Percentiles rank a stretch among this genome's conserved stretches.
phyloP scores from a whole-genome alignment of 2,888 invertebrate genomes.

The Dascillus cervinus region DNA sequence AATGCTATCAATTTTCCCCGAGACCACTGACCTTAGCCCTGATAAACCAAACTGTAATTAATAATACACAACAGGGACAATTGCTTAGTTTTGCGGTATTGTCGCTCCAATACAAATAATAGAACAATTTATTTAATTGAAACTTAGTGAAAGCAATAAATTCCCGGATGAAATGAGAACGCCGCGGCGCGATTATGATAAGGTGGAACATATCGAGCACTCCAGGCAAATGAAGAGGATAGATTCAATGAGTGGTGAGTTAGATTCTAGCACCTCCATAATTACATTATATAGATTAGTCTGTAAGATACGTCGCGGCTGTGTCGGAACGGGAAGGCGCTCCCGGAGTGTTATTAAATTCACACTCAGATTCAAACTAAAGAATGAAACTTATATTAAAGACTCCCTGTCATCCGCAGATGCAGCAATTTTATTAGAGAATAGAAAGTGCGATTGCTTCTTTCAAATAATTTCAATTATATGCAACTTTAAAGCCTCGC shows the following conservation, averaged over 20 bases:
- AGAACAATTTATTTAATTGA: slow-evolving; percentile 6
- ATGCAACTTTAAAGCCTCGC: too few relatives aligned
- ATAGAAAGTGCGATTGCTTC: slow-evolving; percentile 6
- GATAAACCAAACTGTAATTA: slow-evolving; percentile 36
- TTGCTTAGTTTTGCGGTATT: slow-evolving; percentile 32
- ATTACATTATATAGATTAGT: slow-evolving; percentile 8
- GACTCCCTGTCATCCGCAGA: slow-evolving; percentile 10
- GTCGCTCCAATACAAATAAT: slow-evolving; percentile 21
- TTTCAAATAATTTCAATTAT: slow-evolving; percentile 12
- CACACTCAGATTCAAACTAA: slow-evolving; percentile 8
- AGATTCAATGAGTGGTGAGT: neutral
- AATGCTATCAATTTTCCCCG: slow-evolving; percentile 24
- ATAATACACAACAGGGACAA: slow-evolving; percentile 36
- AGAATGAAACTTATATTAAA: slow-evolving; percentile 13
- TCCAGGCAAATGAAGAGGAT: slow-evolving; percentile 1
- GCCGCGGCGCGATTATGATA: neutral
- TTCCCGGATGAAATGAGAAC: slow-evolving; percentile 1
- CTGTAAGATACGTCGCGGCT: slow-evolving; percentile 2
- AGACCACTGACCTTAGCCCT: slow-evolving; percentile 23
- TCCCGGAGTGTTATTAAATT: slow-evolving; percentile 8
- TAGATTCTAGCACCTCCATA: slow-evolving; percentile 3
- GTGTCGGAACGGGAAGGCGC: too few relatives aligned
- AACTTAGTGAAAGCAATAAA: slow-evolving; percentile 7
- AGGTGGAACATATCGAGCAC: neutral
- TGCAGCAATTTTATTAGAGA: slow-evolving; percentile 13